phyloP scores from a whole-genome alignment of 2,888 invertebrate species.

The Aporophyla nigra region DNA sequence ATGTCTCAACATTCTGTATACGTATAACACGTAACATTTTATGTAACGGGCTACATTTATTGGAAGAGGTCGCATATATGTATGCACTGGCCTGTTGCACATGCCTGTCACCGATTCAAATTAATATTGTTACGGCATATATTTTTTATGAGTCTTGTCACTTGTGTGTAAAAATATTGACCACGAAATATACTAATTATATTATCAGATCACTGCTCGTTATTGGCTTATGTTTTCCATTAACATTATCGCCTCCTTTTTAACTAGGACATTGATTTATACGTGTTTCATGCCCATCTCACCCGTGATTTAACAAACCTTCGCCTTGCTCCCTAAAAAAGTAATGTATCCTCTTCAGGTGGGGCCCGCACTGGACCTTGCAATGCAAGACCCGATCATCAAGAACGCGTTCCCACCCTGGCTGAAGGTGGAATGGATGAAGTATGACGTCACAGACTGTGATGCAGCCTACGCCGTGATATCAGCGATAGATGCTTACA shows the following conservation, averaged over 20 bases:
- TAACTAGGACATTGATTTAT: not conserved
- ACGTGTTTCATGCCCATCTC: not conserved
- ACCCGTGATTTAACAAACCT: not conserved
- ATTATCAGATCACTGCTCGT: no score
- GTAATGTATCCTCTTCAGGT: constrained; percentile 85
- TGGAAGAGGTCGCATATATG: no score
- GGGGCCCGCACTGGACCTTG: constrained; percentile 91
- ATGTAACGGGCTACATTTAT: no score
- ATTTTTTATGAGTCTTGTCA: no score
- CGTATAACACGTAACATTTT: no score
- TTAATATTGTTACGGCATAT: no score
- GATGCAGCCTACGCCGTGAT: constrained; percentile 94
- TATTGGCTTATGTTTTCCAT: no score
- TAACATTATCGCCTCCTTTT: not conserved
- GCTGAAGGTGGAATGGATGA: constrained; percentile 91
- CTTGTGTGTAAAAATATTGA: no score
- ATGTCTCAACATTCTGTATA: no score
- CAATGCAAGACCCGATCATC: constrained; percentile 89
- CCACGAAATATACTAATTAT: no score
- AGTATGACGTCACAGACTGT: constrained; percentile 93
- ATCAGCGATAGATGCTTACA: constrained; percentile 93
- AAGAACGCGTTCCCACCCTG: constrained; percentile 90
- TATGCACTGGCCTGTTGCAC: no score
- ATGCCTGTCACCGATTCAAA: no score
- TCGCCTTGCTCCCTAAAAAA: not conserved